These are phyloP conservation scores for Gadus macrocephalus DNA, from an alignment of 2,113 vertebrate genomes.

Conservation along the genomic window DNA sequence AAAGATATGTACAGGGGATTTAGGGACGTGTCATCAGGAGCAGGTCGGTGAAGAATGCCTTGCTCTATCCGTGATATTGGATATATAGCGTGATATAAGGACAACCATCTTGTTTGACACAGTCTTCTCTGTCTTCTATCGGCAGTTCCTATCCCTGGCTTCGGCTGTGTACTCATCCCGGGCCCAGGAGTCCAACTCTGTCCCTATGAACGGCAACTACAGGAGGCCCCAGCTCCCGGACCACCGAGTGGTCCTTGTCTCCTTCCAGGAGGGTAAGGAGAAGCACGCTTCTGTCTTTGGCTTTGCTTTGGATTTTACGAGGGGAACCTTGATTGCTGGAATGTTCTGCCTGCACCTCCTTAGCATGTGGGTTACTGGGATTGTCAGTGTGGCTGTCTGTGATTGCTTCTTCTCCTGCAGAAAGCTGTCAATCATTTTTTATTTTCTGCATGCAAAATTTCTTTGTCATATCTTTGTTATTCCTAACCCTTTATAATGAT, in stretches of 20 bases:
- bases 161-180: constrained; percentile 79
- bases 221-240: constrained; percentile 76
- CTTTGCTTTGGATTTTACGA: constrained; percentile 25
- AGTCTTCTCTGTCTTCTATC: background rate
- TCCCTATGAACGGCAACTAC: constrained; percentile 81
- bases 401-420: constrained; percentile 4
- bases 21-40: too few relatives aligned
- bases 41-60: too few relatives aligned
- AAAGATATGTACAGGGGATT: too few relatives aligned
- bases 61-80: too few relatives aligned
- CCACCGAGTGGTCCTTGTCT: constrained; percentile 79
- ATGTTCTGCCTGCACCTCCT: constrained; percentile 10
- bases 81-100: too few relatives aligned
- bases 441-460: constrained; percentile 22
- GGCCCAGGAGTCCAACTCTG: constrained; percentile 66
- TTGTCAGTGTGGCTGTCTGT: background rate
- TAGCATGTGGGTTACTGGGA: constrained; percentile 16
- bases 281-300: constrained; percentile 4
- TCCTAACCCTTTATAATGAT: constrained; percentile 13
- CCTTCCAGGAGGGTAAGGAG: constrained; percentile 85
- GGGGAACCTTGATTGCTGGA: constrained; percentile 9
- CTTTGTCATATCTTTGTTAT: constrained; percentile 2
- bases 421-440: constrained; percentile 12
- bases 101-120: too few relatives aligned
- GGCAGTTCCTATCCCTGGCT: constrained; percentile 78